Percentiles rank a stretch among this genome's conserved stretches.
These are phyloP conservation scores for Lycocerus yunnanus DNA, from an alignment of 2,888 invertebrate genomes.

Conservation along the genomic window DNA sequence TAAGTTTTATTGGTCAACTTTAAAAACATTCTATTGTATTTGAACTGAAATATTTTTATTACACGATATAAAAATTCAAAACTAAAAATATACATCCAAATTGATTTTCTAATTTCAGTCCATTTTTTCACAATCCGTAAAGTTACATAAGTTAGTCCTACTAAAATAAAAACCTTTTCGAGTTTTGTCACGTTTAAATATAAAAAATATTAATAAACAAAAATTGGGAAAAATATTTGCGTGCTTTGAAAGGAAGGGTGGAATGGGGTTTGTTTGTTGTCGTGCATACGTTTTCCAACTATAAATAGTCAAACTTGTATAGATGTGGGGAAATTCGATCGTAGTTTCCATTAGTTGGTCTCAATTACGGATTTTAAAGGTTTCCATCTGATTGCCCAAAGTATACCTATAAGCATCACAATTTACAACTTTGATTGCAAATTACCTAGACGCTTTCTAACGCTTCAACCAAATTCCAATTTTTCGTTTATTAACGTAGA, in stretches of 20 bases:
- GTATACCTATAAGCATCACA: neutral
- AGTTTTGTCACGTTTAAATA: neutral
- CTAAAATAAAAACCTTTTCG: neutral
- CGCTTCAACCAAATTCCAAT: neutral
- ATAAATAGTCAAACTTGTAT: neutral
- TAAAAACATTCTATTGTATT: neutral
- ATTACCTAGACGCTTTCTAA: neutral
- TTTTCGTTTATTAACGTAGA: neutral
- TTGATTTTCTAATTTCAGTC: neutral
- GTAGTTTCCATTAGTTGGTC: neutral
- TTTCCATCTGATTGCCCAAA: neutral
- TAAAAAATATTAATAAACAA: neutral
- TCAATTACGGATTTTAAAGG: neutral
- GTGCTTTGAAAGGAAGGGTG: neutral
- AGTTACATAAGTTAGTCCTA: neutral
- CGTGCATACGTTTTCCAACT: neutral
- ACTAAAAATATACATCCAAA: neutral
- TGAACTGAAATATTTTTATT: neutral
- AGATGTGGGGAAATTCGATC: neutral
- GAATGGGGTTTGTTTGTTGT: neutral
- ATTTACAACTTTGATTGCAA: neutral
- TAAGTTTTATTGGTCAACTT: neutral
- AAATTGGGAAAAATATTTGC: neutral
- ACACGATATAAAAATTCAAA: neutral
- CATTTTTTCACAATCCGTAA: neutral